Base-by-base conservation (phyloP, 1,140 invertebrate species). In the Carposina sasakii region DNA sequence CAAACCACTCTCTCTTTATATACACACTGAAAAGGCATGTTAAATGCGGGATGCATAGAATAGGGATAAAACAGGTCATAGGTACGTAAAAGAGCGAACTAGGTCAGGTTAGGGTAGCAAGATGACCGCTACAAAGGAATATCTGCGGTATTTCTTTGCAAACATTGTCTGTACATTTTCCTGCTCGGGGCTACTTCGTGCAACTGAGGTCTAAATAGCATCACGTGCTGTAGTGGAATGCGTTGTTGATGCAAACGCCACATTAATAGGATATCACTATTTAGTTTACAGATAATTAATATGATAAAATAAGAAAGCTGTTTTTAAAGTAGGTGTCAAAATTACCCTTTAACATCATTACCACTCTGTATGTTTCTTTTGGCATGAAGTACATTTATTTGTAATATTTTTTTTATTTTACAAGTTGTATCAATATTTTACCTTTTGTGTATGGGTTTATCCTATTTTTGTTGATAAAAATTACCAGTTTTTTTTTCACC, bases 181-280 rank as follows among this genome's bases (percentile, higher is more conserved):
- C 33, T 10, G 33, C 30, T 54, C 42, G 37, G 50, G 39, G n/a
- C n/a, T n/a, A n/a, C n/a, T 83, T 81, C 76, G 79, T 76, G 79
- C 79, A 81, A 81, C 73, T 77, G 76, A 71, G 72, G 64, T n/a
- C n/a, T n/a, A n/a, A n/a, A 65, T 21, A 6, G 6, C 24, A 46
- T 68, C 71, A 76, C 74, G 60, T 68, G 64, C 52, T 57, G 69
- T 79, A 77, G 71, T 72, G 69, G 72, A 81, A 83, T 83, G 76
- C 75, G 79, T n/a, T n/a, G 60, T 67, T 69, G 60, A 50, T 63
- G 71, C 73, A 81, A 67, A 55, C 13, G 44, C 69, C 75, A 81
- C 74, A 50, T 59, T 57, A 66, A 66, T 57, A 70, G 56, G 50
- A 57, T 63, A 67, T 51, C 62, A 70, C 73, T 59, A 39, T 60